phyloP scores from a whole-genome alignment of 2,888 invertebrate species.

The Nycteola revayana region DNA sequence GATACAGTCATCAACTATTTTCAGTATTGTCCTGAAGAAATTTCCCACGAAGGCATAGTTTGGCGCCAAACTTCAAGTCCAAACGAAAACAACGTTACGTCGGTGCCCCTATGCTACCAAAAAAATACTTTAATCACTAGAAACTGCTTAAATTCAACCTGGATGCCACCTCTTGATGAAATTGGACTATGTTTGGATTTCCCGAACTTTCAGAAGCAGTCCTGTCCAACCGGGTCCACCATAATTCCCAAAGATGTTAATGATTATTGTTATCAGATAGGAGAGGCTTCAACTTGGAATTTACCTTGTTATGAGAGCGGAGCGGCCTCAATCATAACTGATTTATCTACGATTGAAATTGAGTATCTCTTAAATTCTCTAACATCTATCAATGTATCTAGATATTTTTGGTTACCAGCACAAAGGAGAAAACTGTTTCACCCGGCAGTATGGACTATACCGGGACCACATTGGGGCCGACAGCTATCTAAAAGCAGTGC shows the following conservation, averaged over 20 bases:
- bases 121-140: constrained; percentile 49
- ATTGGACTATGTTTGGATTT: constrained; percentile 47
- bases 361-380: constrained; percentile 53
- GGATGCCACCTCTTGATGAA: constrained; percentile 50
- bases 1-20: too few species aligned
- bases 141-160: constrained; percentile 52
- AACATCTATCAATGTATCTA: constrained; percentile 36
- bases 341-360: constrained; percentile 49
- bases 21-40: constrained; percentile 62
- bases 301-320: constrained; percentile 65
- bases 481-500: constrained; percentile 35
- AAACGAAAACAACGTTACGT: constrained; percentile 45
- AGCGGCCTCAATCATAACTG: constrained; percentile 62
- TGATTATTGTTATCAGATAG: constrained; percentile 61
- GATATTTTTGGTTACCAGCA: constrained; percentile 76
- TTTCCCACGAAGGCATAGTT: constrained; percentile 46
- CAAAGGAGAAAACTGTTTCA: constrained; percentile 60
- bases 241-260: constrained; percentile 50
- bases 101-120: constrained; percentile 57
- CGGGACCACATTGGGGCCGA: constrained; percentile 70
- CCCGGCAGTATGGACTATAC: constrained; percentile 70
- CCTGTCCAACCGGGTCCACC: constrained; percentile 61
- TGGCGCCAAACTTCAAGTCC: constrained; percentile 49
- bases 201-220: not conserved
- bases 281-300: constrained; percentile 49